These are phyloP conservation scores for Psittacula echo DNA, from an alignment of 2,797 vertebrate species.

Conservation along the genomic window DNA sequence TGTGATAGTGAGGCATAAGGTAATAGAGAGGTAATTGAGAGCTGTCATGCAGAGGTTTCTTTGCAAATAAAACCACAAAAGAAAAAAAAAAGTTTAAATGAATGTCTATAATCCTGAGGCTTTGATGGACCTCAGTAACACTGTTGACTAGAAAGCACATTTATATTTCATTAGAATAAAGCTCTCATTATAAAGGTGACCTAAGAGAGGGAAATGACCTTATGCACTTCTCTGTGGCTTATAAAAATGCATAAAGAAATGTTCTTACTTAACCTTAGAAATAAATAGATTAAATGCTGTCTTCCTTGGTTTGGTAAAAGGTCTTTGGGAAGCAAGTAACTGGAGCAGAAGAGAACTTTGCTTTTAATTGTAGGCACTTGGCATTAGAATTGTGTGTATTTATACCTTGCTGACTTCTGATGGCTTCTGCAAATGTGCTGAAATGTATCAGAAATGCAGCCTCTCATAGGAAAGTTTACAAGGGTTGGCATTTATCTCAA, in stretches of 20 bases:
- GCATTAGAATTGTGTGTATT: not conserved
- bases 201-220: not conserved
- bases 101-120: not conserved
- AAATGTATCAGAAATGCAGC: not conserved
- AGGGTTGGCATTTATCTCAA: slow-evolving; percentile 20
- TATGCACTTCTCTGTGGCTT: not conserved
- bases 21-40: not conserved
- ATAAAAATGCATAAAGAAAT: slow-evolving; percentile 12
- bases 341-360: slow-evolving; percentile 3
- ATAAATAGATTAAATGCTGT: slow-evolving; percentile 6
- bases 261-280: slow-evolving; percentile 29
- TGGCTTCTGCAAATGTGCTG: not conserved
- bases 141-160: not conserved
- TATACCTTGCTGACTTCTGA: slow-evolving; percentile 14
- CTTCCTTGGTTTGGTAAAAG: not conserved
- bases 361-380: not conserved
- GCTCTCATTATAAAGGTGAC: not conserved
- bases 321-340: not conserved
- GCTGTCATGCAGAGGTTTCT: not conserved
- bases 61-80: not conserved
- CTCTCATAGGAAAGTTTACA: not conserved
- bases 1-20: not conserved
- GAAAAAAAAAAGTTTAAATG: not conserved
- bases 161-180: slow-evolving; percentile 37
- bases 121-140: not conserved